These are phyloP conservation scores for Camponotus vicinus DNA, from an alignment of 1,140 invertebrate species.

Conservation along the genomic window DNA sequence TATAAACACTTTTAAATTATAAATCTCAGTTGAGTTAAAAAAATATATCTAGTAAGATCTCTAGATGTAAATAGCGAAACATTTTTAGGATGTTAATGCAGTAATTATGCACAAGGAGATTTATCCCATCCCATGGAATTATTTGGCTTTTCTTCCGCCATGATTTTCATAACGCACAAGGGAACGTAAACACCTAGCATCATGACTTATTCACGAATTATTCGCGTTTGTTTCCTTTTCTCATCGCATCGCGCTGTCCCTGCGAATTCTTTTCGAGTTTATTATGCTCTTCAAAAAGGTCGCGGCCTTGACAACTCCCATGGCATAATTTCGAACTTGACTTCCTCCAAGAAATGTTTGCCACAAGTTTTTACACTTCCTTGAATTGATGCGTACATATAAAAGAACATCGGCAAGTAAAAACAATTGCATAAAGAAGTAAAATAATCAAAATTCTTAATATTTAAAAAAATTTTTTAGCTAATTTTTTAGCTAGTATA, in stretches of 20 bases:
- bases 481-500: neutral
- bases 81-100: constrained; percentile 3
- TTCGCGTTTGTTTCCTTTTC: constrained; percentile 44
- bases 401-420: neutral
- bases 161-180: constrained; percentile 39
- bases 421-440: neutral
- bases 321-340: neutral
- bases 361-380: constrained; percentile 2
- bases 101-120: neutral
- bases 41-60: neutral
- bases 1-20: neutral
- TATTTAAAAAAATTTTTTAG: too few species aligned
- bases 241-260: neutral
- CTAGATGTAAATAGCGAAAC: neutral
- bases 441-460: neutral
- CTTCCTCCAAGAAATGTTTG: neutral
- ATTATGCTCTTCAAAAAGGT: constrained; percentile 27
- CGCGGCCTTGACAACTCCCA: constrained; percentile 27
- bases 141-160: constrained; percentile 41
- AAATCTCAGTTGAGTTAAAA: neutral
- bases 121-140: constrained; percentile 13
- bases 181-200: constrained; percentile 26
- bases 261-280: constrained; percentile 25
- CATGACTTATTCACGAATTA: constrained; percentile 54
- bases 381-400: neutral